Evolutionary conservation across 2,888 invertebrate genomes (phyloP).

Genomic region (Dicranocentrus wangi): DNA sequence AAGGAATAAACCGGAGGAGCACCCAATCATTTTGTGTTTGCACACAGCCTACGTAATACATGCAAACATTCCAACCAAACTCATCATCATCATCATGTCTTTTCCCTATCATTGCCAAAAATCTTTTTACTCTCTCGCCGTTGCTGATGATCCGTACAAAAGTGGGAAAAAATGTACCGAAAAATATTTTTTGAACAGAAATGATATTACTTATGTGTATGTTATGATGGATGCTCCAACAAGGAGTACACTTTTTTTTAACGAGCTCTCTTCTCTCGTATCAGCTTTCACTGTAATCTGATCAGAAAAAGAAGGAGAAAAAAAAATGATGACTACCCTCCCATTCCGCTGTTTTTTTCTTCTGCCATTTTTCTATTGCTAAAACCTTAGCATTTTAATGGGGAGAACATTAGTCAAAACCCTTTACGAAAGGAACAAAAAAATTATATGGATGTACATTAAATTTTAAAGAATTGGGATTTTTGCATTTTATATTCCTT

Average conservation of each 20-base stretch:
- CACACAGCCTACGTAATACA: conserved; percentile 31
- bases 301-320: neutral
- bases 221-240: no score
- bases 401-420: no score
- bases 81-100: neutral
- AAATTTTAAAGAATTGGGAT: no score
- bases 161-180: neutral
- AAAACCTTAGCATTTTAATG: no score
- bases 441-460: no score
- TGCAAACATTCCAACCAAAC: conserved; percentile 38
- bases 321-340: neutral
- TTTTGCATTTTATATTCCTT: no score
- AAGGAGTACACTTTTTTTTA: conserved; percentile 10
- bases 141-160: neutral
- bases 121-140: neutral
- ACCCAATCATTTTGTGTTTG: conserved; percentile 23
- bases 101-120: neutral
- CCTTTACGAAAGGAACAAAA: no score
- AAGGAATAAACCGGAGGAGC: conserved; percentile 9
- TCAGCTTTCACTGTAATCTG: conserved; percentile 11
- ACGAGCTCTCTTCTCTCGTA: conserved; percentile 10
- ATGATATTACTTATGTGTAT: no score
- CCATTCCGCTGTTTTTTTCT: no score
- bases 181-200: no score
- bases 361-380: no score